Percentiles rank a stretch among this genome's conserved stretches.
phyloP scores from a whole-genome alignment of 2,888 invertebrate genomes.

The Eilema griseolum region DNA sequence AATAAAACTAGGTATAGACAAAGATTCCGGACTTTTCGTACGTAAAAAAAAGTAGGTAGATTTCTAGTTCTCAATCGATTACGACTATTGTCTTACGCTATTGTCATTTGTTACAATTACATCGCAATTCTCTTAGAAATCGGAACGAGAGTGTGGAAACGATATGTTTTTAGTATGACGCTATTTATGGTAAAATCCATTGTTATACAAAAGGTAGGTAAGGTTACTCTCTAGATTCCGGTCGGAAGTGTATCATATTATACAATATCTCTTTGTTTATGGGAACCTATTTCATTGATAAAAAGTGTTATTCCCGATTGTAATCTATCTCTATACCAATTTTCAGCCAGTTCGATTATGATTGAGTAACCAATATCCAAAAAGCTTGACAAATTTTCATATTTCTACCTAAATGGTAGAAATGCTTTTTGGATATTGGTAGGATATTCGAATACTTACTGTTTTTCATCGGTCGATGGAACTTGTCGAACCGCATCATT shows the following conservation, averaged over 20 bases:
- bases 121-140: background rate
- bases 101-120: conserved; percentile 11
- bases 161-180: background rate
- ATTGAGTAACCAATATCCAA: too few relatives aligned
- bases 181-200: conserved; percentile 5
- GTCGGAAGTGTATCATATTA: conserved; percentile 10
- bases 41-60: background rate
- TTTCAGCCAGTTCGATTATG: too few relatives aligned
- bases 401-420: too few relatives aligned
- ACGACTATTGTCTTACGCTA: conserved; percentile 13
- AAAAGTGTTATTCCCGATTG: too few relatives aligned
- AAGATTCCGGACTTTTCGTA: too few relatives aligned
- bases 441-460: conserved; percentile 86
- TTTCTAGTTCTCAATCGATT: conserved; percentile 10
- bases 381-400: too few relatives aligned
- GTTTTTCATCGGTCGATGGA: conserved; percentile 89
- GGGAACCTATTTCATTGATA: too few relatives aligned
- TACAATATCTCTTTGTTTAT: background rate
- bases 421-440: too few relatives aligned
- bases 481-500: conserved; percentile 91
- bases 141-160: conserved; percentile 16
- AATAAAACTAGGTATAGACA: too few relatives aligned
- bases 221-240: background rate
- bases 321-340: too few relatives aligned
- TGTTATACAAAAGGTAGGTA: conserved; percentile 2